A percentile compares a stretch with the other conserved stretches of the same genome.
These are phyloP conservation scores for Ataeniobius toweri DNA, from an alignment of 2,797 vertebrate genomes.

Conservation along the genomic window DNA sequence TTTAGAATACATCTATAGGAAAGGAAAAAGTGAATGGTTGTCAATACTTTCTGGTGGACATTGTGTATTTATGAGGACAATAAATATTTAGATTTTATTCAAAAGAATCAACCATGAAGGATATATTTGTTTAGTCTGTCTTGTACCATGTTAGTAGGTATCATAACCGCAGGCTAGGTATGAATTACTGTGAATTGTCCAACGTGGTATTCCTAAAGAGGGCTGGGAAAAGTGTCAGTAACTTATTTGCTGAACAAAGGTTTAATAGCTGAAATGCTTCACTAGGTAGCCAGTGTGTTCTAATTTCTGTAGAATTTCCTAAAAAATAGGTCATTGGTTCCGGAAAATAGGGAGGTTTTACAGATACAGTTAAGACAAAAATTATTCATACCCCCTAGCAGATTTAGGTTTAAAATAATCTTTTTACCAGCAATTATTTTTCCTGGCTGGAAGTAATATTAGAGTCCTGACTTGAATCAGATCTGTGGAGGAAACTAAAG, in stretches of 20 bases:
- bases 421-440: neutral
- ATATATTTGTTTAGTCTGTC: no score
- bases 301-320: neutral
- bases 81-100: no score
- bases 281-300: neutral
- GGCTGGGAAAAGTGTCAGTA: neutral
- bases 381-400: neutral
- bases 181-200: no score
- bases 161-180: no score
- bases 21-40: no score
- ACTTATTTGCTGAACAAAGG: neutral
- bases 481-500: no score
- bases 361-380: neutral
- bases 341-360: neutral
- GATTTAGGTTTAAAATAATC: neutral
- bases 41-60: no score
- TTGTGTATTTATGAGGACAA: no score
- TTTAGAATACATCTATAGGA: no score
- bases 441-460: neutral
- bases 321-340: neutral
- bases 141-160: no score
- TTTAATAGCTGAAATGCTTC: neutral
- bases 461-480: neutral
- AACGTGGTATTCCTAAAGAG: no score
- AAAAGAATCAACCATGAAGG: no score